Conservation (phyloP, 2,888 invertebrate species). For the Nineta flava region DNA sequence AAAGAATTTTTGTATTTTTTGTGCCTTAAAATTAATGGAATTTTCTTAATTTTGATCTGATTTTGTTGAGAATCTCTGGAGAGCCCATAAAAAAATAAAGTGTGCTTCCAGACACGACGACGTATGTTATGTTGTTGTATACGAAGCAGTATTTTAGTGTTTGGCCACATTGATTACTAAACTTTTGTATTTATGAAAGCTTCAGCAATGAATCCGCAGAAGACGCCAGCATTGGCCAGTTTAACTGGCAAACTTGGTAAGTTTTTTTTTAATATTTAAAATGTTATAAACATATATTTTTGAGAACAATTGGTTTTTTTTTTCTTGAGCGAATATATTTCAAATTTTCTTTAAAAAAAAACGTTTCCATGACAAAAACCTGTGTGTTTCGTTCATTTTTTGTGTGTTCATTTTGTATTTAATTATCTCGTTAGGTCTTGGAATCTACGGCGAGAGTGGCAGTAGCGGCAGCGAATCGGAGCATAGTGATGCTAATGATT, state of each 20-base stretch:
- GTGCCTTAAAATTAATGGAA: no score
- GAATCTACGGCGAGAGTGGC: constrained; percentile 66
- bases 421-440: constrained; percentile 49
- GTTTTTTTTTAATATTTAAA: constrained; percentile 27
- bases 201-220: constrained; percentile 29
- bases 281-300: neutral
- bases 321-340: no score
- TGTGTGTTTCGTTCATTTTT: no score
- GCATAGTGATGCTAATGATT: constrained; percentile 35
- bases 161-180: constrained; percentile 15
- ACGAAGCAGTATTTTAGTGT: neutral
- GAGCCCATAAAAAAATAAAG: neutral
- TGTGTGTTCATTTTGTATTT: neutral
- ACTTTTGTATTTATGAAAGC: constrained; percentile 27
- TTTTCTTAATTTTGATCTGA: no score
- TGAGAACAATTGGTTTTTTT: neutral
- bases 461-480: constrained; percentile 40
- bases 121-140: neutral
- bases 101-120: neutral
- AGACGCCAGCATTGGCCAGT: constrained; percentile 79
- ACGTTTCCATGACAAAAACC: no score
- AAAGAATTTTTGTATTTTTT: no score
- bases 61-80: no score
- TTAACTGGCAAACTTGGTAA: constrained; percentile 84
- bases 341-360: no score